Base-by-base conservation (phyloP, 2,797 vertebrate species). In the Eupleurogrammus muticus region DNA sequence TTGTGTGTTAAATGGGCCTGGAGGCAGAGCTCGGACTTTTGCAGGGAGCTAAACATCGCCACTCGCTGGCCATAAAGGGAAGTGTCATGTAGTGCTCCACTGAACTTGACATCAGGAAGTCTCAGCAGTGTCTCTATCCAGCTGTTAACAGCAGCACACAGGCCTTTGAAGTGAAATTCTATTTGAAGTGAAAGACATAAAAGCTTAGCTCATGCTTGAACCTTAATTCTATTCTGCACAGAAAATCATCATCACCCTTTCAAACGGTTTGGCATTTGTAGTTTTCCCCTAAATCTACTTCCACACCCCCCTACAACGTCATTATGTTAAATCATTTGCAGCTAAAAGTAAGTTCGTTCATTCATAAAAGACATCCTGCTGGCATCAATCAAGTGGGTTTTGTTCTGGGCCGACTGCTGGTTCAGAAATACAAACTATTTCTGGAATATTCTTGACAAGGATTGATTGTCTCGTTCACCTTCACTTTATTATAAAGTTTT, bases 91-190 rank as follows among this genome's bases (percentile, higher is more conserved):
- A 47, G 50, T 75, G 79, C 76, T 85, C 66, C 68, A 85, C 11
- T 89, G 81, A 90, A 87, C 83, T 85, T 88, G 83, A 74, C 68
- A 67, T 70, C 69, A 66, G 66, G 56, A 10, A 2, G 62, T 62
- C 54, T 76, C 82, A 77, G 69, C 66, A 59, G 75, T 52, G 65
- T n/a, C 47, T 73, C 71, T 83, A 66, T 86, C 83, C 73, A 86
- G 80, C 84, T 89, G 88, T 87, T 83, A 84, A 77, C 72, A 86
- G 80, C 79, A 81, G 82, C 10, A 70, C 19, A 9, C 20, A 35
- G 36, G 57, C 66, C 80, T 89, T 88, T 89, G 80, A 87, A 84
- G 79, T 70, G 48, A 49, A 21, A 17, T 47, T n/a, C 67, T 23
- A 56, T 73, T 84, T 65, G 52, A 66, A 81, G 64, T 58, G 35